phyloP scores from a whole-genome alignment of 2,797 vertebrate species.

The Gobio occitaniae region DNA sequence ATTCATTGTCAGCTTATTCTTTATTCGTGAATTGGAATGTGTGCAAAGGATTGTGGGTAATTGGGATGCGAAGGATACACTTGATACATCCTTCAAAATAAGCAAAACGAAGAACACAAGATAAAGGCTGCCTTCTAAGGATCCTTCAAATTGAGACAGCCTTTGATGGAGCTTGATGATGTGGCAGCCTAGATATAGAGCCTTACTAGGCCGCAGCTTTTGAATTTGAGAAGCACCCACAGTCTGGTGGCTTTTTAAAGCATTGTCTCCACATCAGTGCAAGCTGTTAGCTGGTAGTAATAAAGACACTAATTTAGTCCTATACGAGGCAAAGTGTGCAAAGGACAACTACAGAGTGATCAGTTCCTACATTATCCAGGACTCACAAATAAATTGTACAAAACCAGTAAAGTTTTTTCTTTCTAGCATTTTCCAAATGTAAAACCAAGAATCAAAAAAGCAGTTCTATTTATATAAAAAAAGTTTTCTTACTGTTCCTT shows the following conservation, averaged over 20 bases:
- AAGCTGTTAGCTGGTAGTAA: constrained; percentile 5
- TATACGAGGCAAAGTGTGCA: not conserved
- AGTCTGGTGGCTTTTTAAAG: not conserved
- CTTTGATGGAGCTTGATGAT: not conserved
- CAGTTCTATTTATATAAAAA: not conserved
- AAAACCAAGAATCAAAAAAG: not conserved
- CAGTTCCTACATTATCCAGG: constrained; percentile 23
- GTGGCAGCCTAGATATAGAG: not conserved
- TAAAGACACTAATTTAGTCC: constrained; percentile 5
- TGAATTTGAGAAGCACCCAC: not conserved
- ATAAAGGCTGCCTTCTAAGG: not conserved
- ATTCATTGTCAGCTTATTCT: not conserved
- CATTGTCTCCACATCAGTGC: not conserved
- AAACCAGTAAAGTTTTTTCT: constrained; percentile 2
- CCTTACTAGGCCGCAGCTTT: not conserved
- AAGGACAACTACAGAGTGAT: constrained; percentile 16
- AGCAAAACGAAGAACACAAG: not conserved
- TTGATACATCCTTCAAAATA: not conserved
- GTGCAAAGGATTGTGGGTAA: not conserved
- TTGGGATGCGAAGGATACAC: not conserved
- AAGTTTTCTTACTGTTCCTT: not conserved
- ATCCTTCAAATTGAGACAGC: not conserved
- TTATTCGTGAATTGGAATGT: not conserved
- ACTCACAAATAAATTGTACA: not conserved
- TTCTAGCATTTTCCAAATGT: not conserved